Evolutionary conservation across 2,113 vertebrate genomes (phyloP).

Genomic region (Alaudala cheleensis): DNA sequence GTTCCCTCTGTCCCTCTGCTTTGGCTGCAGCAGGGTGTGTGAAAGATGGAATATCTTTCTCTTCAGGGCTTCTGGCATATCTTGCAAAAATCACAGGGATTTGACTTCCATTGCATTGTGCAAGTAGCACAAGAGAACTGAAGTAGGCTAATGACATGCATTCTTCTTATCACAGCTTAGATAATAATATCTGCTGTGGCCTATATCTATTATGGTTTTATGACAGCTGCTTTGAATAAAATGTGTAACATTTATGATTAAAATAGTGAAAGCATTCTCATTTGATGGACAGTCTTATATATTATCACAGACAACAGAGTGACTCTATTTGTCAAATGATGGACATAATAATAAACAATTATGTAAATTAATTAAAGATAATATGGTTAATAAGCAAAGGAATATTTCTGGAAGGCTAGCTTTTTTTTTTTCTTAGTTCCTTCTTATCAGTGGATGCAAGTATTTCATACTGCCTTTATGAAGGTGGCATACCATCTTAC

Average conservation of each 20-base stretch:
- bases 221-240: slow-evolving; percentile 17
- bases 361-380: neutral
- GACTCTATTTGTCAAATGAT: neutral
- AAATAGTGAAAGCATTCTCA: neutral
- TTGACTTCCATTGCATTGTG: neutral
- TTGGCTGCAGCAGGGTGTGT: neutral
- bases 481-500: neutral
- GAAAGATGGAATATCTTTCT: neutral
- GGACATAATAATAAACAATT: neutral
- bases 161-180: neutral
- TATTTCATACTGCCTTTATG: neutral
- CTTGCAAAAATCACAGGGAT: neutral
- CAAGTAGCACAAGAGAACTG: neutral
- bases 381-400: neutral
- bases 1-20: neutral
- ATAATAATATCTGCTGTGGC: neutral
- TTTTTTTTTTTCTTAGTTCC: neutral
- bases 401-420: neutral
- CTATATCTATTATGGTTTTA: neutral
- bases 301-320: neutral
- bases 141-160: slow-evolving; percentile 17
- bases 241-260: neutral
- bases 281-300: neutral
- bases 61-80: neutral
- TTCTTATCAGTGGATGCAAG: neutral